Percentiles rank a stretch among this genome's conserved stretches.
phyloP scores from a whole-genome alignment of 2,888 invertebrate genomes.

The Gonocerus acuteangulatus region DNA sequence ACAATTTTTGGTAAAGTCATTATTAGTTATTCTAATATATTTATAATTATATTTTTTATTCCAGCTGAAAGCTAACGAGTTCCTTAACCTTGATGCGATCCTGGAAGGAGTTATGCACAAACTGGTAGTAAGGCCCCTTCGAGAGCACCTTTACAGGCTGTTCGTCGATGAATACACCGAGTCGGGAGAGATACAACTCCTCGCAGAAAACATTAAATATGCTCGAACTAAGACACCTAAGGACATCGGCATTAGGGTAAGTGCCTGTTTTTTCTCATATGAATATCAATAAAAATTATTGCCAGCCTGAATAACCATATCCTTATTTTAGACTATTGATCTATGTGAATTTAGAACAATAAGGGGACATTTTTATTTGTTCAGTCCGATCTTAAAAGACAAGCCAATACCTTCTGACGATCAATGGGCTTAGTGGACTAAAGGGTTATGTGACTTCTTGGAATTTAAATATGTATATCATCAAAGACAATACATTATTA shows the following conservation, averaged over 20 bases:
- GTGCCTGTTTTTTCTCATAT: slow-evolving; percentile 9
- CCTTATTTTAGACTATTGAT: no score
- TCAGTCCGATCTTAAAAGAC: no score
- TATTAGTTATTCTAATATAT: no score
- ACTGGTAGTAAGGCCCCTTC: slow-evolving; percentile 76
- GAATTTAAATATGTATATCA: no score
- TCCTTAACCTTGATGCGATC: slow-evolving; percentile 90
- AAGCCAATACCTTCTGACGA: no score
- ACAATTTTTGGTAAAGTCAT: no score
- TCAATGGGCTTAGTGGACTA: no score
- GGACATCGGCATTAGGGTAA: slow-evolving; percentile 62
- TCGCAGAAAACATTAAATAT: slow-evolving; percentile 63
- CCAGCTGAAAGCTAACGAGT: slow-evolving; percentile 78
- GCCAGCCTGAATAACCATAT: no score
- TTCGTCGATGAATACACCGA: slow-evolving; percentile 82
- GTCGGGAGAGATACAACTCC: slow-evolving; percentile 61
- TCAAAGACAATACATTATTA: no score
- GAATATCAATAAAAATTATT: slow-evolving; percentile 20
- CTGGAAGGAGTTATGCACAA: slow-evolving; percentile 90
- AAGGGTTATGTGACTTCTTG: no score
- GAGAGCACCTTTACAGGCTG: slow-evolving; percentile 72
- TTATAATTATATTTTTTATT: slow-evolving; percentile 39
- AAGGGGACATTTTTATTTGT: no score
- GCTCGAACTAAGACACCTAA: slow-evolving; percentile 60
- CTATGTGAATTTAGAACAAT: no score